phyloP scores from a whole-genome alignment of 2,797 vertebrate genomes.

The Phataginus tetradactyla region DNA sequence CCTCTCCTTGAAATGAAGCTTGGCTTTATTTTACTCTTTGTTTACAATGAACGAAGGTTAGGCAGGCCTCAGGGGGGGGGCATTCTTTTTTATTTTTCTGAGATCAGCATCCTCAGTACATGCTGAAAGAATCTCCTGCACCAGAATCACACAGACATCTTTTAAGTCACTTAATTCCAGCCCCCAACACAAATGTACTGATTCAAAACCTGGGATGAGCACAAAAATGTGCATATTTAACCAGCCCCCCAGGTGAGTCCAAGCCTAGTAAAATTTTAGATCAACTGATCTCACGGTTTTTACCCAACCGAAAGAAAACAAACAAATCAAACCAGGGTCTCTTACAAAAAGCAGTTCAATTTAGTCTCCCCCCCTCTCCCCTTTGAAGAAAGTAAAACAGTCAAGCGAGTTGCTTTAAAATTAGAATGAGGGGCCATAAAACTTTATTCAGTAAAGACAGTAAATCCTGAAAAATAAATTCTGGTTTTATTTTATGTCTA shows the following conservation, averaged over 20 bases:
- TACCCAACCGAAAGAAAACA: slow-evolving; percentile 23
- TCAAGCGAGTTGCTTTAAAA: slow-evolving; percentile 57
- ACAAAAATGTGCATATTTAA: not conserved
- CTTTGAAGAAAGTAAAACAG: slow-evolving; percentile 48
- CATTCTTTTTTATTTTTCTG: not conserved
- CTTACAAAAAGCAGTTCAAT: slow-evolving; percentile 45
- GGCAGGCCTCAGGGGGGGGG: not conserved
- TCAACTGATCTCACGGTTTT: slow-evolving; percentile 34
- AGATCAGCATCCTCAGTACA: not conserved
- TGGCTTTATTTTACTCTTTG: slow-evolving; percentile 14
- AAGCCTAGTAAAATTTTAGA: not conserved
- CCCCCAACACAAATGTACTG: not conserved
- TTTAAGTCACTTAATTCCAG: not conserved
- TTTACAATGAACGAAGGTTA: not conserved
- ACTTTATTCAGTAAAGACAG: slow-evolving; percentile 53
- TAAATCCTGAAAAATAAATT: slow-evolving; percentile 73
- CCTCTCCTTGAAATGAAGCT: slow-evolving; percentile 11
- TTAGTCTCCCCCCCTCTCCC: not conserved
- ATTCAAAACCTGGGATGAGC: not conserved
- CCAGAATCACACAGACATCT: not conserved
- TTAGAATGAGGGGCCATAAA: slow-evolving; percentile 55
- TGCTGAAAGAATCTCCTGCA: not conserved
- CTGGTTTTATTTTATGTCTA: slow-evolving; percentile 63
- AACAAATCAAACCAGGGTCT: slow-evolving; percentile 25
- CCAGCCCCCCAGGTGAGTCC: not conserved